Evolutionary conservation across 2,113 vertebrate genomes (phyloP), one percentile per base, ranked within the genome.

Genomic region (Saguinus midas): DNA sequence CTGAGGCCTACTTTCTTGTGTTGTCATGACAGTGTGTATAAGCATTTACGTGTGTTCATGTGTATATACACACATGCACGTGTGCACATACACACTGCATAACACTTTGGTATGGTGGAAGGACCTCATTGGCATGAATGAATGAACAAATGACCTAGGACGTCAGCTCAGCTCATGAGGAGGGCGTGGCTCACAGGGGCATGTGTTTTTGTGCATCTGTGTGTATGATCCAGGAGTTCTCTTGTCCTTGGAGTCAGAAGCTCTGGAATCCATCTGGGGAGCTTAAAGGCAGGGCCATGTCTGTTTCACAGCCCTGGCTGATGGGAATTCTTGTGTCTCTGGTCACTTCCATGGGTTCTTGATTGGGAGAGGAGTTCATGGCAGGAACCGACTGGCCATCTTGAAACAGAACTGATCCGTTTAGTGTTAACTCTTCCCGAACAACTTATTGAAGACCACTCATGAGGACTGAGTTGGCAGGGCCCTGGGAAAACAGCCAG

Each of bases 291-390:
- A 25, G 76, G 35, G 11, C n/a, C 25, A 4, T 20, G 5, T 32
- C 43, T 52, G 52, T 16, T 29, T 37, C n/a, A 0, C 0, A 9
- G 85, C 18, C 20, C 48, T 48, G 48, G 50, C 88, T 84, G 27
- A n/a, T 16, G 35, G 0, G 10, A 14, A 29, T 70, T 84, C 76
- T 82, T 76, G 6, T 9, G 55, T 89, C 66, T 88, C 78, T 70
- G 43, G 9, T 92, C 61, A 83, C 32, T n/a, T 55, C n/a, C 57
- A 4, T 11, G 55, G 81, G 27, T 55, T 66, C 52, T 48, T 68
- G 76, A 23, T 75, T n/a, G 66, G 66, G 73, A 88, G 45, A 76
- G 35, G 73, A 61, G n/a, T 76, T 92, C 75, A 82, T 50, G 32
- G 8, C 35, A 61, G 73, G 76, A 66, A 45, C 73, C 86, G 35